Percentiles rank a stretch among this genome's conserved stretches.
phyloP scores from a whole-genome alignment of 2,888 invertebrate species.

The Helleia helle region DNA sequence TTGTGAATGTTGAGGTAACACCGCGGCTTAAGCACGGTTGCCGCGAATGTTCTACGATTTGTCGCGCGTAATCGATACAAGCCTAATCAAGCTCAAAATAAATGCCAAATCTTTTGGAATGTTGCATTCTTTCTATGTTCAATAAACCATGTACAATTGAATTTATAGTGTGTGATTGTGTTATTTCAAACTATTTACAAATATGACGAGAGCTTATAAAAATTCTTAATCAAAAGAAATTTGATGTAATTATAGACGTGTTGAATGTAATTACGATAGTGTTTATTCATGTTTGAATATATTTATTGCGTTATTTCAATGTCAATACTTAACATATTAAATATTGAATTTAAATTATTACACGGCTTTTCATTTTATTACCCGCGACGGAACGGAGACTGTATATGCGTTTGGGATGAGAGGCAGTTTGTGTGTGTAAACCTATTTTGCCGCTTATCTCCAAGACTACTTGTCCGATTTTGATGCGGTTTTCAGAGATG shows the following conservation, averaged over 20 bases:
- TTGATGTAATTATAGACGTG: not conserved
- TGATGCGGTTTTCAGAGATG: no score
- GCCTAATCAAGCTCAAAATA: slow-evolving; percentile 3
- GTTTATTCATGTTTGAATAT: no score
- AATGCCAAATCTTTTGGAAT: not conserved
- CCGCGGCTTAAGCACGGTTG: no score
- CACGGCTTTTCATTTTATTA: not conserved
- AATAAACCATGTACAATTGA: not conserved
- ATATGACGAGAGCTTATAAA: not conserved
- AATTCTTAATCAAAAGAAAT: not conserved
- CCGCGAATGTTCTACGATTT: no score
- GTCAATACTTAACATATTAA: slow-evolving; percentile 3
- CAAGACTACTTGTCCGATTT: no score
- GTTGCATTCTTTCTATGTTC: no score
- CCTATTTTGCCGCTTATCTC: no score
- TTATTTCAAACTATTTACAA: not conserved
- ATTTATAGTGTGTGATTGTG: not conserved
- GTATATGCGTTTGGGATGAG: no score
- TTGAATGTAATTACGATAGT: not conserved
- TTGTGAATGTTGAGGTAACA: no score
- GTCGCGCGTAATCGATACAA: no score
- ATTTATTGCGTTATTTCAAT: slow-evolving; percentile 1
- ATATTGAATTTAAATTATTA: slow-evolving; percentile 2
- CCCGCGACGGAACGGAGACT: no score
- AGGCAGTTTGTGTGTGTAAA: no score